Evolutionary conservation across 1,140 invertebrate genomes (phyloP).

Genomic region (Mercenaria mercenaria): DNA sequence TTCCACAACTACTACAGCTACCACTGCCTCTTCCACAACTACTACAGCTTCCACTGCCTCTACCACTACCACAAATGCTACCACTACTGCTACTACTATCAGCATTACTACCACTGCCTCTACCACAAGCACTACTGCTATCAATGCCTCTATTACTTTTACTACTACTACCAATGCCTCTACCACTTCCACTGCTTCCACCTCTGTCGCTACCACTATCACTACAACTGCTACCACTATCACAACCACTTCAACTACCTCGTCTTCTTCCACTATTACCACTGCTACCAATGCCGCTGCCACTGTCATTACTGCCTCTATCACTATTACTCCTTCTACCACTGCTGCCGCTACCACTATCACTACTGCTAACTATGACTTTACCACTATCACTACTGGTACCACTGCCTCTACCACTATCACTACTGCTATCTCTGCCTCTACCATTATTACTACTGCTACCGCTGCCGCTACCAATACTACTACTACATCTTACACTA

Average conservation of each 20-base stretch:
- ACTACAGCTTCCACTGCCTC: not conserved
- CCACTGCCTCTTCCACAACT: not conserved
- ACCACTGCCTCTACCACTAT: conserved; percentile 27
- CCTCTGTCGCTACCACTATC: conserved; percentile 14
- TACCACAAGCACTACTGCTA: not conserved
- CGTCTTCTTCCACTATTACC: not conserved
- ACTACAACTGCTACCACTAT: not conserved
- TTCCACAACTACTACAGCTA: not conserved
- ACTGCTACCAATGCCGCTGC: conserved; percentile 22
- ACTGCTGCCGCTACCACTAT: conserved; percentile 48
- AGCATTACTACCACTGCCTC: not conserved
- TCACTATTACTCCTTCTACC: conserved; percentile 41
- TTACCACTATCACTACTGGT: conserved; percentile 56
- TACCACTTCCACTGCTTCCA: not conserved
- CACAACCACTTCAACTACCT: conserved; percentile 7
- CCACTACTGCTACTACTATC: not conserved
- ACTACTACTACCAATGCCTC: not conserved
- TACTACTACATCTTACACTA: not conserved
- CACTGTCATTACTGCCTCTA: conserved; percentile 2
- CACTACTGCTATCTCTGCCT: not conserved
- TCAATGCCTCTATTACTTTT: not conserved
- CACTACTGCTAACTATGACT: conserved; percentile 55
- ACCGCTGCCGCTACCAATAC: not conserved
- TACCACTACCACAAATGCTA: not conserved
- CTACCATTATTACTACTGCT: conserved; percentile 14